These are phyloP conservation scores for Antechinus stuartii DNA, from an alignment of 2,113 vertebrate species.

Conservation along the genomic window DNA sequence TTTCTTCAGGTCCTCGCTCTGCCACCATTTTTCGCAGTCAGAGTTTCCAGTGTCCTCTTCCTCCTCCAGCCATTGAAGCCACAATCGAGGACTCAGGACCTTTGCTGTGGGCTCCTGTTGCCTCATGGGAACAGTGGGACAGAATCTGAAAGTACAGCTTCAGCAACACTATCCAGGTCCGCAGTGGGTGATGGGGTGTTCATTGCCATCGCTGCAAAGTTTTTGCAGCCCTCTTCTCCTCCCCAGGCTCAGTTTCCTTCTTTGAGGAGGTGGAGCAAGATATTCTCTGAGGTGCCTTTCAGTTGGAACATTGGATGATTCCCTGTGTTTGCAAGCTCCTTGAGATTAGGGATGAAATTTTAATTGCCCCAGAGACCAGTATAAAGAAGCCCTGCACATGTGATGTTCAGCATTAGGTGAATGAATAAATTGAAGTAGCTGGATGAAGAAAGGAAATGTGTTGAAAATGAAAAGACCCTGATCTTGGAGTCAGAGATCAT, in stretches of 20 bases:
- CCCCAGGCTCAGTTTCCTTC: not conserved
- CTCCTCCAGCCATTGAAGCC: not conserved
- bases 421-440: not conserved
- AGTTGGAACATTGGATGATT: not conserved
- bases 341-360: not conserved
- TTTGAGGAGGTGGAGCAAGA: not conserved
- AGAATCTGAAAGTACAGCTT: not conserved
- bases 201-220: not conserved
- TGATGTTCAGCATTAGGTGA: not conserved
- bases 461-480: not conserved
- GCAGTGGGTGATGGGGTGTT: not conserved
- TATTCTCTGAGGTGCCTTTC: not conserved
- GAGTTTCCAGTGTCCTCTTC: not conserved
- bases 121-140: not conserved
- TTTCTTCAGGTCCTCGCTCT: not conserved
- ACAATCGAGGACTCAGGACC: not conserved
- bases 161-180: not conserved
- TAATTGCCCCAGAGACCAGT: not conserved
- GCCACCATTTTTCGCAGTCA: not conserved
- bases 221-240: not conserved
- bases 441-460: not conserved
- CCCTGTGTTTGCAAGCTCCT: not conserved
- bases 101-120: not conserved
- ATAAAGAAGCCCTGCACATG: not conserved
- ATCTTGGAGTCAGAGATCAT: not conserved